These are phyloP conservation scores for Lamprologus tigripictilis DNA, from an alignment of 2,113 vertebrate genomes.

Conservation along the genomic window DNA sequence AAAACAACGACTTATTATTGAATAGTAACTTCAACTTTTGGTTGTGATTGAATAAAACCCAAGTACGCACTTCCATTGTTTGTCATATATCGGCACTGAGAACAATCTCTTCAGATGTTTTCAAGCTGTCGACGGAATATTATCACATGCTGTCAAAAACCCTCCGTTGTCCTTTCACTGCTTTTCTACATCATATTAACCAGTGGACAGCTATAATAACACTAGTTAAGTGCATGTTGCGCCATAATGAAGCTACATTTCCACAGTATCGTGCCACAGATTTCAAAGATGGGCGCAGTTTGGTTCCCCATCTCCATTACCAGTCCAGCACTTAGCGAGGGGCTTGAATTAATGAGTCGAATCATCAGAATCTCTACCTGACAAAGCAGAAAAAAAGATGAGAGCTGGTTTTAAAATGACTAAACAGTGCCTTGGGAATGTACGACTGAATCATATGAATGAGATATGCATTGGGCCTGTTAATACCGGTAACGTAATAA, in stretches of 20 bases:
- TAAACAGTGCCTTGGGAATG: conserved; percentile 21
- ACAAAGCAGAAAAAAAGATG: conserved; percentile 15
- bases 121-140: not conserved
- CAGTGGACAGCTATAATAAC: not conserved
- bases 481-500: conserved; percentile 2
- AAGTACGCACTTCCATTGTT: not conserved
- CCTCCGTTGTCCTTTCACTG: not conserved
- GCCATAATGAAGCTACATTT: not conserved
- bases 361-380: conserved; percentile 37
- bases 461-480: not conserved
- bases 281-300: not conserved
- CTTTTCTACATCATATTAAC: not conserved
- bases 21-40: not conserved
- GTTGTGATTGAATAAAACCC: not conserved
- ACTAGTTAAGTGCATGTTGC: not conserved
- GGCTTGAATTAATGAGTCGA: conserved; percentile 40
- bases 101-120: not conserved
- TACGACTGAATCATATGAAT: not conserved
- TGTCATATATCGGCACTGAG: not conserved
- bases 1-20: conserved; percentile 16
- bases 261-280: not conserved
- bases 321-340: not conserved
- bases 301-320: conserved; percentile 22
- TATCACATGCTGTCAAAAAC: not conserved
- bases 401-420: conserved; percentile 12